These are phyloP conservation scores for Philantomba maxwellii DNA, from an alignment of 2,113 vertebrate genomes.

Conservation along the genomic window DNA sequence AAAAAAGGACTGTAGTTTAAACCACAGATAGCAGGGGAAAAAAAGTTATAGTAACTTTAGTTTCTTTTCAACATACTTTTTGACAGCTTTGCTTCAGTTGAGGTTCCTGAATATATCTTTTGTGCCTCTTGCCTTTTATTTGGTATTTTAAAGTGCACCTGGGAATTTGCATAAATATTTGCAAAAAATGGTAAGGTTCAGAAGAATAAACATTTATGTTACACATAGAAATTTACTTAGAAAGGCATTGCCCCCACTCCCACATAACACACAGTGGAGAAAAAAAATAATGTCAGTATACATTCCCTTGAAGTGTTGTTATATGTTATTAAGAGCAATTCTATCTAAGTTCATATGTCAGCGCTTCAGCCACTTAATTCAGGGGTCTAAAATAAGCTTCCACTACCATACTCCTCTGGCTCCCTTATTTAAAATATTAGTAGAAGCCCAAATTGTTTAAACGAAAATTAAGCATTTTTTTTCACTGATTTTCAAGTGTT, in stretches of 20 bases:
- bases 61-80: background rate
- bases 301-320: background rate
- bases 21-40: background rate
- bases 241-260: background rate
- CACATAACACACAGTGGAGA: background rate
- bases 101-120: background rate
- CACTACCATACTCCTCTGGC: background rate
- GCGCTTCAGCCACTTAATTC: background rate
- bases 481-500: background rate
- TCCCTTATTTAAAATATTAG: background rate
- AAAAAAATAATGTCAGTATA: background rate
- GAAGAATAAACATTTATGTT: background rate
- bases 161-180: slow-evolving; percentile 10
- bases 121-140: background rate
- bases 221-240: background rate
- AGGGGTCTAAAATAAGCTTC: background rate
- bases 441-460: background rate
- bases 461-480: background rate
- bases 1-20: background rate
- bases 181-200: background rate
- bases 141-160: background rate
- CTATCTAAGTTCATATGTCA: background rate
- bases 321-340: background rate
- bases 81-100: background rate
- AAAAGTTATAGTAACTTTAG: background rate